Base-by-base conservation (phyloP, 2,797 vertebrate species). In the Adrianichthys oophorus region DNA sequence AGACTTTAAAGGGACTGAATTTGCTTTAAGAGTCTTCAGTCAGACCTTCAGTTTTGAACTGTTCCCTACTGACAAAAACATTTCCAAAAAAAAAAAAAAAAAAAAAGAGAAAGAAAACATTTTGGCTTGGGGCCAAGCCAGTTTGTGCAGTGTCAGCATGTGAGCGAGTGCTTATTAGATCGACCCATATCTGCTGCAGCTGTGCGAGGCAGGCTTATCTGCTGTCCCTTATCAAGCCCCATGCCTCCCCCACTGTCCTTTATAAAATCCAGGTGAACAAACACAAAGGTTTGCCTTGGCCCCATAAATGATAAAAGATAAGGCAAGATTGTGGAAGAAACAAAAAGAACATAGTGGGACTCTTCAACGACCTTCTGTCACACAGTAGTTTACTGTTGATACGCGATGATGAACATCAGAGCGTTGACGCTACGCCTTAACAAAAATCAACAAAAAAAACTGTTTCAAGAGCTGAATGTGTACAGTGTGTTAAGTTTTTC, bases 251-350 rank as follows among this genome's bases (percentile, higher is more conserved):
- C 51, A 62, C 62, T 61, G 59, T 78, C 61, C 62, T 62, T 74
- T 70, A 83, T 83, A 85, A 83, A 85, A 79, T 62, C 69, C 85
- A 86, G 87, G 80, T 86, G 84, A 73, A 79, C 81, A 87, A 88
- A 90, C 85, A 86, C 55, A 79, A 69, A 82, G 59, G 84, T 79
- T 85, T 85, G 74, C 62, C 62, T 68, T 62, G 59, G 64, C 51
- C 68, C 72, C 79, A 80, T 87, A 84, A 86, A 84, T 15, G 59
- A 83, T 79, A 80, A 70, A 68, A 77, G 84, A 83, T 82, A 87
- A 79, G 63, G 69, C 0, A 19, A 74, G 41, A 58, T 52, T 40
- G 57, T 56, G 53, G 56, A 24, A 57, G 59, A 52, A 79, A 70
- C 66, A 44, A 70, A 65, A 64, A 74, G 65, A 21, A 68, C 17